A percentile compares a stretch with the other conserved stretches of the same genome.
phyloP scores from a whole-genome alignment of 2,113 vertebrate genomes.

The Microtus ochrogaster region DNA sequence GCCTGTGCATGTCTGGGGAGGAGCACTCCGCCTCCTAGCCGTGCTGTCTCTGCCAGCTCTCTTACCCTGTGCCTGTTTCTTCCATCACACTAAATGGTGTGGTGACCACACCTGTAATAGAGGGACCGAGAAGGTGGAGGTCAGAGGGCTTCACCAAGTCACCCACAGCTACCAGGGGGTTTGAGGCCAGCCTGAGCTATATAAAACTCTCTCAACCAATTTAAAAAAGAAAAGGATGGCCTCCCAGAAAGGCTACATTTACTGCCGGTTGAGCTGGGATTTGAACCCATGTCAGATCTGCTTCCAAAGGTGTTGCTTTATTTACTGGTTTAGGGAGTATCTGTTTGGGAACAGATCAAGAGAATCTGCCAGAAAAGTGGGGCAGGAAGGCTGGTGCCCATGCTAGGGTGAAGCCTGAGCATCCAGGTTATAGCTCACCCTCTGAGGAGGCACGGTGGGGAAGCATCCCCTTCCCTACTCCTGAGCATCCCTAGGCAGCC shows the following conservation, averaged over 20 bases:
- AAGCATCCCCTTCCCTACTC: background rate
- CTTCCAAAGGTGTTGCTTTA: background rate
- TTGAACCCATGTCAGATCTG: conserved; percentile 4
- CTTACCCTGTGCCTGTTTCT: background rate
- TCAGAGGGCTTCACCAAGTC: background rate
- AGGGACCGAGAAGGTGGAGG: too few relatives aligned
- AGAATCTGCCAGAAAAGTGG: background rate
- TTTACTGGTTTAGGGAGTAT: background rate
- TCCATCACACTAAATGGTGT: background rate
- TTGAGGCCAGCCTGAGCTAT: background rate
- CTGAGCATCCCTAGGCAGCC: background rate
- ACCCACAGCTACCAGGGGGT: background rate
- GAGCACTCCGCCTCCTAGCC: too few relatives aligned
- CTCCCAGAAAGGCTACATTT: background rate
- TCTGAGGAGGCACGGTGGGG: background rate
- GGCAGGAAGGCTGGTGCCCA: background rate
- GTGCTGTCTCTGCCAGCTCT: background rate
- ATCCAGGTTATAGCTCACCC: background rate
- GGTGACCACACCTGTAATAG: background rate
- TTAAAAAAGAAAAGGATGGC: background rate
- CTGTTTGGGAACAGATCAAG: background rate
- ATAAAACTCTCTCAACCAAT: background rate
- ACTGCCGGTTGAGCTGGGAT: background rate
- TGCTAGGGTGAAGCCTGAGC: background rate
- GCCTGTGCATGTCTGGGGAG: background rate